Conservation (phyloP, 2,113 vertebrate genomes). For the Spheniscus mendiculus region DNA sequence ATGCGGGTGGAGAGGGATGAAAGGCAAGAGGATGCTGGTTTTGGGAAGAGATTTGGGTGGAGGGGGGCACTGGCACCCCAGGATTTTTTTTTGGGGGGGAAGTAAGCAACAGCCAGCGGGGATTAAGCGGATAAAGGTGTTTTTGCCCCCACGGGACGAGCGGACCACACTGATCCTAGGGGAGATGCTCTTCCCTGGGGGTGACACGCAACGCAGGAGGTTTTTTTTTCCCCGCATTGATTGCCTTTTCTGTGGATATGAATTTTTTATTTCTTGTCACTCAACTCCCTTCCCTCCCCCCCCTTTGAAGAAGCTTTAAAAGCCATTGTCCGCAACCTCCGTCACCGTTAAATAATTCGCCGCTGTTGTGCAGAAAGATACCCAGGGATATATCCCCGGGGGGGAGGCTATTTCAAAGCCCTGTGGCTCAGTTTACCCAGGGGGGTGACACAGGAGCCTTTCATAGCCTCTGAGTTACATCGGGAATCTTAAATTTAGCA, state of each 20-base stretch:
- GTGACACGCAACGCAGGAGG: accelerated
- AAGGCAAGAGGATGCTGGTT: accelerated
- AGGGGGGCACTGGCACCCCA: background rate
- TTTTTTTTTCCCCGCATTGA: accelerated
- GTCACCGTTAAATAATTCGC: background rate
- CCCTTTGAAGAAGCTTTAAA: background rate
- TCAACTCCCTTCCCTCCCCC: background rate
- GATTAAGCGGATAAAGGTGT: background rate
- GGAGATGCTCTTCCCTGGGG: background rate
- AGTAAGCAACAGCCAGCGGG: accelerated
- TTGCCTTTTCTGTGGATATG: background rate
- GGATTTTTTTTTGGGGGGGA: background rate
- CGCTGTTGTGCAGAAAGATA: background rate
- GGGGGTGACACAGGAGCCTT: background rate
- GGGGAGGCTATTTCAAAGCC: background rate
- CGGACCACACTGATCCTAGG: accelerated
- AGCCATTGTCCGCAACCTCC: accelerated
- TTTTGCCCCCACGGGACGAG: background rate
- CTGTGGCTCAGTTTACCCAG: background rate
- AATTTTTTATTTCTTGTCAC: background rate
- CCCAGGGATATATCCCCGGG: background rate
- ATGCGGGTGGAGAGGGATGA: accelerated
- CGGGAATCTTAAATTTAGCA: background rate
- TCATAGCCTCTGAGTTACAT: background rate
- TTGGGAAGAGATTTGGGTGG: background rate